phyloP scores from a whole-genome alignment of 2,888 invertebrate genomes.

The Himalopsyche anomala region DNA sequence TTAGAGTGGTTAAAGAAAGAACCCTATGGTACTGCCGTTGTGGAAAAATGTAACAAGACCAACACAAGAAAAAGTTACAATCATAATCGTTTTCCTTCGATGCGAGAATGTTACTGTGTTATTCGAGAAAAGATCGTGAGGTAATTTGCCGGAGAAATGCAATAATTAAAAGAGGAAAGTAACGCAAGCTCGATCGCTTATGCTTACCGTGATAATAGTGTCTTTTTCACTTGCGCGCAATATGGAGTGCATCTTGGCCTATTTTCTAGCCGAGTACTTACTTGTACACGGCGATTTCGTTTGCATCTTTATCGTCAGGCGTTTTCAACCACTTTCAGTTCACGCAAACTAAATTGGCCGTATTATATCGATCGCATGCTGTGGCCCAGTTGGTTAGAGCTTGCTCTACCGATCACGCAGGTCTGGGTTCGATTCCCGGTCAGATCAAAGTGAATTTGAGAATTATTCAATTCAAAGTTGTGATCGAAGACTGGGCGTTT shows the following conservation, averaged over 20 bases:
- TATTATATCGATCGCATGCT: no score
- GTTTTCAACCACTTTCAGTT: background rate
- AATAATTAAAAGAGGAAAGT: conserved; percentile 42
- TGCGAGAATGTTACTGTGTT: conserved; percentile 20
- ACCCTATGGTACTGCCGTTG: no score
- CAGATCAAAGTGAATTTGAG: no score
- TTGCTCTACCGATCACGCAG: no score
- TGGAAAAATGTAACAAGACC: background rate
- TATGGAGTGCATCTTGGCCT: conserved; percentile 34
- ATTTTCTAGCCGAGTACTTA: background rate
- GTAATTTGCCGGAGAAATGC: conserved; percentile 52
- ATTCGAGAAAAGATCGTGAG: conserved; percentile 33
- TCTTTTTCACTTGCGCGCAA: conserved; percentile 35
- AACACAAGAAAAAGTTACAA: conserved; percentile 13
- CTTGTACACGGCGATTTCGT: conserved; percentile 17
- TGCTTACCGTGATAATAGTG: conserved; percentile 27
- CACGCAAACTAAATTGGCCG: no score
- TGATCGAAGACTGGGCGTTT: no score
- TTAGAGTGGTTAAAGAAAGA: no score
- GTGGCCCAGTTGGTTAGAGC: no score
- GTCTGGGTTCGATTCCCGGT: no score
- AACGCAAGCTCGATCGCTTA: conserved; percentile 30
- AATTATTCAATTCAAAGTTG: no score
- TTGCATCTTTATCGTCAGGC: conserved; percentile 5
- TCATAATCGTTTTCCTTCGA: conserved; percentile 26